phyloP scores from a whole-genome alignment of 37 sponge, comb jelly and placozoan genomes.

The Hormiphora californensis region DNA sequence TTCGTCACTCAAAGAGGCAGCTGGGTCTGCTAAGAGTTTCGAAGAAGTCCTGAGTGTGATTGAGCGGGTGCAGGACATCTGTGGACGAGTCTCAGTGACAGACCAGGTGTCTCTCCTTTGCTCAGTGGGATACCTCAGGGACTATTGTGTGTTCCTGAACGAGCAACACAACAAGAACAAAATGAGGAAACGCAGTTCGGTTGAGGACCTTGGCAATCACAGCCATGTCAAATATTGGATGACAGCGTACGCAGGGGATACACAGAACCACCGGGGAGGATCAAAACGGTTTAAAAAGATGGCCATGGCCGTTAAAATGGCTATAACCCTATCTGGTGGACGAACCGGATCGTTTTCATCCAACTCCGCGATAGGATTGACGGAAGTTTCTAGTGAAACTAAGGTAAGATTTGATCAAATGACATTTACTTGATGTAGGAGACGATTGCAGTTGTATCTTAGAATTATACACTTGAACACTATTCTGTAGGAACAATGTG shows the following conservation, averaged over 20 bases:
- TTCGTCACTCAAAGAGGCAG: too few relatives aligned
- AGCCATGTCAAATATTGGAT: not conserved
- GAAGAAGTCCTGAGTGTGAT: not conserved
- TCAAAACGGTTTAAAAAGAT: not conserved
- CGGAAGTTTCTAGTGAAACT: too few relatives aligned
- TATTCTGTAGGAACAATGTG: not conserved
- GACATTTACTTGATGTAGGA: too few relatives aligned
- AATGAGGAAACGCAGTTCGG: not conserved
- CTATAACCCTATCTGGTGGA: not conserved
- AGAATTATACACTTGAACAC: too few relatives aligned
- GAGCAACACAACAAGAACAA: not conserved
- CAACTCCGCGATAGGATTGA: too few relatives aligned
- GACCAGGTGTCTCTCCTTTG: slow-evolving; percentile 11
- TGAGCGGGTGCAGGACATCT: not conserved
- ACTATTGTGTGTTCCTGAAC: not conserved
- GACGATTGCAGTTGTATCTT: too few relatives aligned
- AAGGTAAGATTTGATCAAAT: too few relatives aligned
- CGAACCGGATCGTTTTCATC: not conserved
- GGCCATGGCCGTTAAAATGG: not conserved
- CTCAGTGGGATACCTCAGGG: not conserved
- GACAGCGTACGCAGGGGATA: not conserved
- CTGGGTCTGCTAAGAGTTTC: not conserved
- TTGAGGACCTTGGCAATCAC: not conserved
- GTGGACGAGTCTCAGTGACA: not conserved
- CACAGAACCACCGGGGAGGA: not conserved